Evolutionary conservation across 2,888 invertebrate species (phyloP), one percentile per base, ranked within the genome.

Genomic region (Lymantria monacha): DNA sequence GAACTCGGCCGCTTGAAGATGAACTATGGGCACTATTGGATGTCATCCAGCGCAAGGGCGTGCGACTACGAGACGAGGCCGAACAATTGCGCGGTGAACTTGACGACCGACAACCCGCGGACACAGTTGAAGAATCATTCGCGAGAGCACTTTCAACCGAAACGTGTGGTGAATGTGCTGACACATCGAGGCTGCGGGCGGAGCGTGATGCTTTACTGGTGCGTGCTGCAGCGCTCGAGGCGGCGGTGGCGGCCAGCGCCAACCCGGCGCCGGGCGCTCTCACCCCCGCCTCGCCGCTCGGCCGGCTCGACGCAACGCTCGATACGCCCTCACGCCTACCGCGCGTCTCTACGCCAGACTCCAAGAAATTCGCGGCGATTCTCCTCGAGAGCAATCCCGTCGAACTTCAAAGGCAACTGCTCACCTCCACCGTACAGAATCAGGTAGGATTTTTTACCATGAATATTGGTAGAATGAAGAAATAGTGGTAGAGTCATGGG

Each of bases 11-110:
- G 13, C 94, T 86, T 56, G 91, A 96, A 74, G 96, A 97, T 80
- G 97, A 97, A 75, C 90, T 97, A 46, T 96, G 96, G 94, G 96
- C 96, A 72, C 92, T 97, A 43, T 92, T 97, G 69, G 97, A 97
- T 81, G 95, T 96, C 74, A 97, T 97, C 72, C 96, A 97, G 74
- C 93, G 95, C 54, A 96, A 88, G 94, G 97, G 67, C 92, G 94
- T 70, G 13, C 92, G 93, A 45, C 90, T 94, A 72, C 93, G 94
- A 54, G 95, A 94, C 69, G 96, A 95, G 78, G 94, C 93, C 44
- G 94, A 94, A 67, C 92, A 93, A 61, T 84, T 95, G 59, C 94
- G 95, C 49, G 92, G 87, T 22, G 85, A 92, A 59, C 82, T 87
- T 44, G 83, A 85, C 48, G 77, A 74, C 31, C 66, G 77, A 37